Evolutionary conservation across 2,797 vertebrate species (phyloP).

Genomic region (Mus caroli): DNA sequence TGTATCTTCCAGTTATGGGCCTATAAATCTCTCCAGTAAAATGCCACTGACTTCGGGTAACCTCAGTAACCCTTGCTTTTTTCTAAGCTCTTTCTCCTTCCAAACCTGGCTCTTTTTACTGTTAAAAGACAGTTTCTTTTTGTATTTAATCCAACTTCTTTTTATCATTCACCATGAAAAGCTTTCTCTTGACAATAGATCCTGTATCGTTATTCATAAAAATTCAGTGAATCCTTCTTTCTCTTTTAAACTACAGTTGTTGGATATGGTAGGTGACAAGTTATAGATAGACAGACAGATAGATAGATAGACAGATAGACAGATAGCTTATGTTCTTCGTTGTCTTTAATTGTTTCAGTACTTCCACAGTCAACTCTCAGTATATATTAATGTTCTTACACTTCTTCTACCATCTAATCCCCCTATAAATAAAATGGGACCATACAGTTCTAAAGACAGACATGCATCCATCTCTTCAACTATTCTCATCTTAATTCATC

Average conservation of each 20-base stretch:
- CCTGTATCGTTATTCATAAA: background rate
- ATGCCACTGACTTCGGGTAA: background rate
- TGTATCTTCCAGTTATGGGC: background rate
- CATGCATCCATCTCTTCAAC: background rate
- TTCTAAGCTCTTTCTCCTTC: background rate
- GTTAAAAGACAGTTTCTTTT: background rate
- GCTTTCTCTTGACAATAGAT: background rate
- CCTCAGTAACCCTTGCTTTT: background rate
- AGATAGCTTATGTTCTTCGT: background rate
- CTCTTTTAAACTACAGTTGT: background rate
- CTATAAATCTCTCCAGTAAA: conserved; percentile 38
- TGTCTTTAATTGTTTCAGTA: background rate
- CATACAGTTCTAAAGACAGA: background rate
- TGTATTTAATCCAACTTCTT: conserved; percentile 7
- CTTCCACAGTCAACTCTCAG: conserved; percentile 2
- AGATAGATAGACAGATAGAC: background rate
- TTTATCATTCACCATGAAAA: background rate
- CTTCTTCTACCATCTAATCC: background rate
- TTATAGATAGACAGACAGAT: background rate
- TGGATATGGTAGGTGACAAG: background rate
- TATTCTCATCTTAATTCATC: background rate
- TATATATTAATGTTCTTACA: conserved; percentile 15
- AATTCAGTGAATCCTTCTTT: background rate
- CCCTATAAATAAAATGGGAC: background rate
- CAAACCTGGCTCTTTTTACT: background rate